phyloP scores from a whole-genome alignment of 2,888 invertebrate species.

The Troides aeacus region DNA sequence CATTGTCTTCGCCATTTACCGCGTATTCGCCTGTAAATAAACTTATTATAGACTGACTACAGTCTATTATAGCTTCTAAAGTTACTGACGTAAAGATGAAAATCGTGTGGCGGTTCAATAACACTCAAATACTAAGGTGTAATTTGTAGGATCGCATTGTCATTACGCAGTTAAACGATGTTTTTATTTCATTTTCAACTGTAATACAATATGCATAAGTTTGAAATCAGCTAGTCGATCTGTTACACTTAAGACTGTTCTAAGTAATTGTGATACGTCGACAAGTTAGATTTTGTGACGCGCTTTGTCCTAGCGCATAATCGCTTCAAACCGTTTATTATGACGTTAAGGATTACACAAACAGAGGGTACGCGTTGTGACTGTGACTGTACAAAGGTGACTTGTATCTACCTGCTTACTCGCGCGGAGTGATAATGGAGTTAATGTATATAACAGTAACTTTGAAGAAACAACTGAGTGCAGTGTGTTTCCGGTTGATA shows the following conservation, averaged over 20 bases:
- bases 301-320: conserved; percentile 52
- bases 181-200: conserved; percentile 21
- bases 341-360: conserved; percentile 38
- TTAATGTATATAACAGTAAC: no score
- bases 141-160: conserved; percentile 11
- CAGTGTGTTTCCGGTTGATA: no score
- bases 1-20: conserved; percentile 48
- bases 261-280: conserved; percentile 30
- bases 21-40: conserved; percentile 42
- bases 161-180: background rate
- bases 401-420: background rate
- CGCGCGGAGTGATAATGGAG: no score
- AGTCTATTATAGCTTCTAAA: conserved; percentile 40
- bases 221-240: conserved; percentile 41
- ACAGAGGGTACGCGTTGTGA: conserved; percentile 18
- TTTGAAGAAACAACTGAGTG: no score
- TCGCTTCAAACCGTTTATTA: conserved; percentile 60
- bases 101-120: conserved; percentile 19
- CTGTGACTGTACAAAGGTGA: conserved; percentile 10
- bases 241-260: conserved; percentile 18
- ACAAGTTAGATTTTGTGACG: conserved; percentile 48
- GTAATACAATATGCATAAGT: conserved; percentile 36
- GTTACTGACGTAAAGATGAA: conserved; percentile 28
- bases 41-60: conserved; percentile 33
- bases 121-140: conserved; percentile 15